phyloP scores from a whole-genome alignment of 2,797 vertebrate species.

The Anniella stebbinsi region DNA sequence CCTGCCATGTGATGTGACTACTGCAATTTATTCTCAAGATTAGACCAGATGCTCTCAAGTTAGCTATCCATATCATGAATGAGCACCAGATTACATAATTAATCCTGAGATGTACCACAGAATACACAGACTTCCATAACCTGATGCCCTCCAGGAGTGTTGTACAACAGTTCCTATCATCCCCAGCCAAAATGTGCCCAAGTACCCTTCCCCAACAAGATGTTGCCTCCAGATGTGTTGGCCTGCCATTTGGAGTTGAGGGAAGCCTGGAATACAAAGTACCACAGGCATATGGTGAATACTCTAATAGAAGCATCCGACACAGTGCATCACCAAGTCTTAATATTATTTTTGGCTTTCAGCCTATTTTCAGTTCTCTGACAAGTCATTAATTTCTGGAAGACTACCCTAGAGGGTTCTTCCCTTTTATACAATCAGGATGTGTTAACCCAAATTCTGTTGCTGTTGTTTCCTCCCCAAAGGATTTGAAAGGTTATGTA shows the following conservation, averaged over 20 bases:
- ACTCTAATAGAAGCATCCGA: conserved; percentile 10
- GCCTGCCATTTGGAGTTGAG: not conserved
- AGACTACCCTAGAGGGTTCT: conserved; percentile 42
- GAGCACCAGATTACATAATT: not conserved
- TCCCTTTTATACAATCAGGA: conserved; percentile 16
- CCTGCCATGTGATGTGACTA: not conserved
- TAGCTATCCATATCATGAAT: not conserved
- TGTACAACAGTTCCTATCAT: not conserved
- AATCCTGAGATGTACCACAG: not conserved
- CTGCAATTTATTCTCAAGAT: not conserved
- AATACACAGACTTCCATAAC: not conserved
- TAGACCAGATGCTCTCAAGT: not conserved
- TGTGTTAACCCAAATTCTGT: conserved; percentile 32
- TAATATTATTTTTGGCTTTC: conserved; percentile 32
- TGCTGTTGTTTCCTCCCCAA: conserved; percentile 32
- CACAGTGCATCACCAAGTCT: conserved; percentile 23
- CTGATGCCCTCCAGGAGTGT: not conserved
- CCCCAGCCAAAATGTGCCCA: too few relatives aligned
- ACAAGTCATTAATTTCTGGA: conserved; percentile 48
- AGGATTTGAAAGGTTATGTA: conserved; percentile 10
- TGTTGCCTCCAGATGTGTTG: not conserved
- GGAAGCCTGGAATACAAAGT: not conserved
- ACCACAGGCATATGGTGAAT: not conserved
- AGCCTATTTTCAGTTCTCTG: conserved; percentile 18
- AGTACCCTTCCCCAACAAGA: not conserved